phyloP scores from a whole-genome alignment of 2,797 vertebrate genomes.

The Myoxocephalus aenaeus region DNA sequence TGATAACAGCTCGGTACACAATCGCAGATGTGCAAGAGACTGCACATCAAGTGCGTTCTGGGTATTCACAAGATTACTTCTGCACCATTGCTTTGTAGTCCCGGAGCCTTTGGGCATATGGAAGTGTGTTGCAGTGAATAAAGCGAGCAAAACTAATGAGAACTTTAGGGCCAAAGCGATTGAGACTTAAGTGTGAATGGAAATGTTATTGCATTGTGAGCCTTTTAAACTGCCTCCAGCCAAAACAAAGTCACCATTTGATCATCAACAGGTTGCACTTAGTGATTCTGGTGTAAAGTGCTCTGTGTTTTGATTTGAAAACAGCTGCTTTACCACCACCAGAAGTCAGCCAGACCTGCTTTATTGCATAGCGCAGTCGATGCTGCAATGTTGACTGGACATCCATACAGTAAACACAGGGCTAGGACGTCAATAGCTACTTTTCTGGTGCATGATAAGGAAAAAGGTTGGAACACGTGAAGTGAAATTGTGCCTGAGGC shows the following conservation, averaged over 20 bases:
- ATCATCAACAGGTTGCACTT: conserved; percentile 33
- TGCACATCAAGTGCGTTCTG: conserved; percentile 70
- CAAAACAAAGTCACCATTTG: conserved; percentile 48
- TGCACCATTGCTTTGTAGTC: conserved; percentile 69
- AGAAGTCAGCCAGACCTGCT: neutral
- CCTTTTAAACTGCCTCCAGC: conserved; percentile 50
- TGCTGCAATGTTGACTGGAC: conserved; percentile 33
- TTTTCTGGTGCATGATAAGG: conserved; percentile 27
- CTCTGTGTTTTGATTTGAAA: conserved; percentile 14
- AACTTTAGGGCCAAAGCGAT: conserved; percentile 61
- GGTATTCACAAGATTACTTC: conserved; percentile 76
- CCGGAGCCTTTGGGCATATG: conserved; percentile 66
- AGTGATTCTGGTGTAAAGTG: conserved; percentile 27
- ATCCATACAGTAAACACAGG: conserved; percentile 19
- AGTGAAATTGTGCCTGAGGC: conserved; percentile 37
- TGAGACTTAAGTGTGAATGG: conserved; percentile 59
- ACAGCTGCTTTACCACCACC: conserved; percentile 35
- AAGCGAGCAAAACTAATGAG: conserved; percentile 62
- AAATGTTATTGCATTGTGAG: conserved; percentile 55
- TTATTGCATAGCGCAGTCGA: conserved; percentile 26
- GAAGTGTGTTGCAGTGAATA: conserved; percentile 62
- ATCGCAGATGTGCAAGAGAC: conserved; percentile 73
- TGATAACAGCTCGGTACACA: conserved; percentile 71
- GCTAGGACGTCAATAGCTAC: conserved; percentile 29
- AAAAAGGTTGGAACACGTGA: conserved; percentile 31